Evolutionary conservation across 2,797 vertebrate genomes (phyloP).

Genomic region (Argentina silus): DNA sequence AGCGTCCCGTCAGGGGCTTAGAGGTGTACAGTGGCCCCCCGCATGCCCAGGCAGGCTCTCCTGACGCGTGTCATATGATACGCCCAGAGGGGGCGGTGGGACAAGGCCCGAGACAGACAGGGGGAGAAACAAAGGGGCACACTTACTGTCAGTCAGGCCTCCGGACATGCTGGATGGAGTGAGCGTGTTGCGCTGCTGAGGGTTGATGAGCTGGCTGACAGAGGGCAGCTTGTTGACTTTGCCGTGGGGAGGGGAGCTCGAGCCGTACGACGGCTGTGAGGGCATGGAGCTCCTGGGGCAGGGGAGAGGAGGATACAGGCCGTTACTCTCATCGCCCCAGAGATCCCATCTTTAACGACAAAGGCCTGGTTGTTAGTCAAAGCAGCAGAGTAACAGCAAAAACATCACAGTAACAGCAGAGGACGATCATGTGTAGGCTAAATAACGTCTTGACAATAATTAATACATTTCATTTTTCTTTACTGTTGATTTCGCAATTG

Average conservation of each 20-base stretch:
- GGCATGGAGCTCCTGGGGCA: constrained; percentile 87
- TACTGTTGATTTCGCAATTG: neutral
- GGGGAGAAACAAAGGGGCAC: constrained; percentile 36
- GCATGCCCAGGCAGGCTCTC: constrained; percentile 39
- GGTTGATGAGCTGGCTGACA: constrained; percentile 98
- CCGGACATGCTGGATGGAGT: constrained; percentile 92
- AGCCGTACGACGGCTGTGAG: constrained; percentile 86
- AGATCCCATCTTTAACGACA: constrained; percentile 42
- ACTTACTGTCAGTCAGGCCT: constrained; percentile 96
- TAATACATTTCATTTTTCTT: neutral
- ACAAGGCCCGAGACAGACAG: constrained; percentile 33
- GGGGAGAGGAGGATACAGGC: constrained; percentile 53
- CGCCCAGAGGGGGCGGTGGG: constrained; percentile 36
- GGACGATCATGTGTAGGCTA: neutral
- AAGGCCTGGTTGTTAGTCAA: constrained; percentile 28
- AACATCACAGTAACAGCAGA: constrained; percentile 3
- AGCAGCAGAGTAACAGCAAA: constrained; percentile 12
- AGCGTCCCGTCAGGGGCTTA: constrained; percentile 41
- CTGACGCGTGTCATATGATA: constrained; percentile 32
- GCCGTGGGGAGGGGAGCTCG: constrained; percentile 89
- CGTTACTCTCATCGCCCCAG: constrained; percentile 41
- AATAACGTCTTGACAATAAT: neutral
- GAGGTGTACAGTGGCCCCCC: constrained; percentile 41
- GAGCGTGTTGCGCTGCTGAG: constrained; percentile 94
- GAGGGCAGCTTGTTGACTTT: constrained; percentile 99